Base-by-base conservation (phyloP, 1,140 invertebrate genomes). In the Ganaspis sp. region DNA sequence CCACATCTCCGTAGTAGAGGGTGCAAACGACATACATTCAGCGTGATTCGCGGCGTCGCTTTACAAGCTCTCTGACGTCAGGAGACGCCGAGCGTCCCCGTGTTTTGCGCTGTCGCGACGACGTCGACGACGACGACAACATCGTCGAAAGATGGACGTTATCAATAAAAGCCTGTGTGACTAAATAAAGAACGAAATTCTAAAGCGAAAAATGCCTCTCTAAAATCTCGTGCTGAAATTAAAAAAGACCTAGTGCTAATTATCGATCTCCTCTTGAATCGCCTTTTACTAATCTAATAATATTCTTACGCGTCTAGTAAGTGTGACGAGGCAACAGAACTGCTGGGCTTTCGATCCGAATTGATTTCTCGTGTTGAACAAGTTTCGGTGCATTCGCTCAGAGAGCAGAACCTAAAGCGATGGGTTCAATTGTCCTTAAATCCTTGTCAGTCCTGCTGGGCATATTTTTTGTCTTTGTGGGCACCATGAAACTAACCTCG, bases 401-500 rank as follows among this genome's bases (percentile, higher is more conserved):
- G 21, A 3, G 4, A 64, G 21, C 8, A 6, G 23, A 29, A 49
- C 40, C 9, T 12, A 77, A 34, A 58, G 83, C 81, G 72, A 93
- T 93, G 93, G 92, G 92, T 70, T 96, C 96, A 58, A 95, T 98
- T 78, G 97, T 98, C 74, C 91, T 98, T 72, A 97, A 95, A 90
- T 97, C 96, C 89, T 92, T 99, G 74, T 98, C 97, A 11, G 91
- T 99, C 77, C 94, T 98, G 37, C 92, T 99, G 82, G 98, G 98
- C 71, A 93, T 99, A 80, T 99, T 99, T 92, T 99, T 99, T 90
- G 94, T 99, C 83, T 98, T 99, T 89, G 96, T 98, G 76, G 98
- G 98, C 64, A 95, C 95, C 21, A 95, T 98, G 84, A 99, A 99
- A 93, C 91, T 99, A 70, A 96, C 97, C 75, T 97, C 97, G 77